Conservation (phyloP, 2,888 invertebrate genomes). For the Eurytoma adleriae region DNA sequence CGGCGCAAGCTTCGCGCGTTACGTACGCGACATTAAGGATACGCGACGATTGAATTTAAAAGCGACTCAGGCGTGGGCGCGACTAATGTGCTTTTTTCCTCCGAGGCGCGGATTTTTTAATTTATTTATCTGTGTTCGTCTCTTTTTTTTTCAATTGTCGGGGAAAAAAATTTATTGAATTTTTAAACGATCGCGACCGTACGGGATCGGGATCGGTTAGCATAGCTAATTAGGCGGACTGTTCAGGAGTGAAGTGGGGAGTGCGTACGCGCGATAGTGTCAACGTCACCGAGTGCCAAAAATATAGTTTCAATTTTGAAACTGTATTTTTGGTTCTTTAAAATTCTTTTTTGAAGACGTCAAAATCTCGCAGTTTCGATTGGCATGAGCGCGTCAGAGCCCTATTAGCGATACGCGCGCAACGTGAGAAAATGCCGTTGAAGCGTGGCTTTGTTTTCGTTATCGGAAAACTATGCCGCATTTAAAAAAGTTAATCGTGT, state of each 20-base stretch:
- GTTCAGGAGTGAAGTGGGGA: not conserved
- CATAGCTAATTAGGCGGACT: not conserved
- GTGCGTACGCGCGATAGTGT: not conserved
- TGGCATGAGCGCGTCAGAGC: too few relatives aligned
- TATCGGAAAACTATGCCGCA: too few relatives aligned
- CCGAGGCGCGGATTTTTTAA: not conserved
- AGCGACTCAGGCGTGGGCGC: slow-evolving; percentile 19
- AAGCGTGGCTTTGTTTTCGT: too few relatives aligned
- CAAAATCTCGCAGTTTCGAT: too few relatives aligned
- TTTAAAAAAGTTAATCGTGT: too few relatives aligned
- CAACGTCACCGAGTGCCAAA: not conserved
- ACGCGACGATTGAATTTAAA: slow-evolving; percentile 5
- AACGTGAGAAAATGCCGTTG: too few relatives aligned
- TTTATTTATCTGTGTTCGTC: not conserved
- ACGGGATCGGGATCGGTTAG: not conserved
- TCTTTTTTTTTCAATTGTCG: not conserved
- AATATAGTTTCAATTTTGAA: too few relatives aligned
- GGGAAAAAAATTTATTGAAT: not conserved
- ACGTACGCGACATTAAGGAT: not conserved
- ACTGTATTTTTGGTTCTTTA: too few relatives aligned
- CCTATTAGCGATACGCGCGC: too few relatives aligned
- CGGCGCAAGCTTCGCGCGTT: not conserved
- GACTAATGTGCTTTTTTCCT: slow-evolving; percentile 1
- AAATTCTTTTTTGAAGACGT: too few relatives aligned
- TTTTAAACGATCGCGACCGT: not conserved